These are phyloP conservation scores for Heterochromis multidens DNA, from an alignment of 2,113 vertebrate genomes.

Conservation along the genomic window DNA sequence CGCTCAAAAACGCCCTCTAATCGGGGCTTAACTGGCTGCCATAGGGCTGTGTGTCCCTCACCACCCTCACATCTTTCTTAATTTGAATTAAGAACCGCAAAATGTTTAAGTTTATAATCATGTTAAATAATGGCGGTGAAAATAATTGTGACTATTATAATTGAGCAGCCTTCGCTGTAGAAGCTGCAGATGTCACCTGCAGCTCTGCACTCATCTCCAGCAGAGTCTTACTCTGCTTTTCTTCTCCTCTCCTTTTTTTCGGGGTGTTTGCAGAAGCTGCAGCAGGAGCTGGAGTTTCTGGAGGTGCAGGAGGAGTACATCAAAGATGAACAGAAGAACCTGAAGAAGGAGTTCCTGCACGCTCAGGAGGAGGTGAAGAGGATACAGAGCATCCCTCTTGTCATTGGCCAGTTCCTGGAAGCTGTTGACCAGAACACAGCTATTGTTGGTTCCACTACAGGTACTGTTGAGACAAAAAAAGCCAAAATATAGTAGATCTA, in stretches of 20 bases:
- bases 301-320: conserved; percentile 96
- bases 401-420: conserved; percentile 94
- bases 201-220: not conserved
- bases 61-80: not conserved
- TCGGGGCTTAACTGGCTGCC: not conserved
- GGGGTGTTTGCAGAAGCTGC: conserved; percentile 80
- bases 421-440: conserved; percentile 95
- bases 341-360: conserved; percentile 95
- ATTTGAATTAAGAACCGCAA: not conserved
- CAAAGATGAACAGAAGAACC: conserved; percentile 93
- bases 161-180: rapidly evolving
- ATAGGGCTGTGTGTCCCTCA: not conserved
- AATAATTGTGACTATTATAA: not conserved
- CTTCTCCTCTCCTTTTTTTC: not conserved
- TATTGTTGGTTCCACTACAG: conserved; percentile 93
- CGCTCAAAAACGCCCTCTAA: not conserved
- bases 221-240: not conserved
- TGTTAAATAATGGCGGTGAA: not conserved
- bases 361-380: conserved; percentile 95
- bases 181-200: not conserved
- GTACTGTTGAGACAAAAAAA: conserved; percentile 44
- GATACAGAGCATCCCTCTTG: conserved; percentile 93
- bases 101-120: not conserved
- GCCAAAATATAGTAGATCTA: not conserved
- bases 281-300: conserved; percentile 93